Percentiles rank a stretch among this genome's conserved stretches.
phyloP scores from a whole-genome alignment of 2,888 invertebrate species.

The Cantharis flavilabris region DNA sequence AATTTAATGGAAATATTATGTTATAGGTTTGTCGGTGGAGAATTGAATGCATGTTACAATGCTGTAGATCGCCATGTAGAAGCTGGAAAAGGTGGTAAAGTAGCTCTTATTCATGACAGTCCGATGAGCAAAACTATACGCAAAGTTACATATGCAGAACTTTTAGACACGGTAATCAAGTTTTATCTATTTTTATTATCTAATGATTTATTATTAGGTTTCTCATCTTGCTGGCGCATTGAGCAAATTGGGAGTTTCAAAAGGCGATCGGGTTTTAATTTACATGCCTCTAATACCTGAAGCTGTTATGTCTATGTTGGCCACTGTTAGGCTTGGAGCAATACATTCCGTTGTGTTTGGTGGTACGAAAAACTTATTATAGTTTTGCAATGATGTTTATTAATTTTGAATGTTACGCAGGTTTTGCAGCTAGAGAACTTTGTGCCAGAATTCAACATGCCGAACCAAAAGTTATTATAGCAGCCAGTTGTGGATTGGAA shows the following conservation, averaged over 20 bases:
- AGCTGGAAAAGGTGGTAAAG: constrained; percentile 75
- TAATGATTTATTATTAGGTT: constrained; percentile 58
- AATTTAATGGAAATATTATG: background rate
- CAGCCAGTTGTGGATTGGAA: constrained; percentile 90
- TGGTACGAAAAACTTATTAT: constrained; percentile 61
- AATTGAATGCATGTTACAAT: constrained; percentile 92
- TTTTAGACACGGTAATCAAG: constrained; percentile 72
- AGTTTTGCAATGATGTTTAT: background rate
- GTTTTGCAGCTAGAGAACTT: constrained; percentile 89
- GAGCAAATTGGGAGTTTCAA: constrained; percentile 73
- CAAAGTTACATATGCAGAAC: constrained; percentile 79
- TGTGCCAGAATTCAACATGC: constrained; percentile 86
- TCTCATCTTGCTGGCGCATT: constrained; percentile 80
- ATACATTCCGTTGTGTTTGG: constrained; percentile 96
- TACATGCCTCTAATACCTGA: constrained; percentile 96
- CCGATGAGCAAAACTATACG: constrained; percentile 79
- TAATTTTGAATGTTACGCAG: constrained; percentile 58
- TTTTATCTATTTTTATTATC: background rate
- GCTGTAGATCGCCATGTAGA: constrained; percentile 88
- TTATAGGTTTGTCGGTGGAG: constrained; percentile 83
- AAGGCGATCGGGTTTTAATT: constrained; percentile 85
- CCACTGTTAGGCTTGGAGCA: constrained; percentile 85
- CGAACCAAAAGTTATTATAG: constrained; percentile 85
- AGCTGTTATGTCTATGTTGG: constrained; percentile 86
- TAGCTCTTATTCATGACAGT: constrained; percentile 89